A percentile compares a stretch with the other conserved stretches of the same genome.
These are phyloP conservation scores for Neomorphus geoffroyi DNA, from an alignment of 2,797 vertebrate genomes.

Conservation along the genomic window DNA sequence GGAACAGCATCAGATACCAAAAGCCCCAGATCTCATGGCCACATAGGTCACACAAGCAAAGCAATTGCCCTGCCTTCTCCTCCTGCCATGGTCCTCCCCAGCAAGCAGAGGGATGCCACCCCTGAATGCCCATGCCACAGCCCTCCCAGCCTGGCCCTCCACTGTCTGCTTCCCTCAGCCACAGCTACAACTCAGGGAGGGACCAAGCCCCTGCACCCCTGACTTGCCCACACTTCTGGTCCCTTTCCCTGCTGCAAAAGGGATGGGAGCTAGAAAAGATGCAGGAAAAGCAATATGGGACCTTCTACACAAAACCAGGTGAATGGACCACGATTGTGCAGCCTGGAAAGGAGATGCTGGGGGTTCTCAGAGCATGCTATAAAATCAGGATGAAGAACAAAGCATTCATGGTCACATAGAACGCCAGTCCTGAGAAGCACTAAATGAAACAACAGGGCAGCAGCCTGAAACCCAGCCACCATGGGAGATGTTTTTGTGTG, in stretches of 20 bases:
- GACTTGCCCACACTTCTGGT: neutral
- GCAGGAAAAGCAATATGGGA: neutral
- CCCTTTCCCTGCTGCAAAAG: neutral
- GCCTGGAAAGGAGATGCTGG: neutral
- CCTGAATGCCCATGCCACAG: rapidly evolving
- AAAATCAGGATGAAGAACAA: neutral
- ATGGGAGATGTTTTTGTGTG: rapidly evolving
- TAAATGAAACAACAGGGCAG: neutral
- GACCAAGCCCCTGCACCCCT: rapidly evolving
- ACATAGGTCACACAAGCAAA: neutral
- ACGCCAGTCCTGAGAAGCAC: neutral
- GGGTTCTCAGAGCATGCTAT: neutral
- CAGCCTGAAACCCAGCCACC: neutral
- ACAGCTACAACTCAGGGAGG: neutral
- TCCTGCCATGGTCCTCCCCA: rapidly evolving
- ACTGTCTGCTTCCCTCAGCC: neutral
- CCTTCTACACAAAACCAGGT: neutral
- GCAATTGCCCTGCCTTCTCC: neutral
- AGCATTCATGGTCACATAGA: neutral
- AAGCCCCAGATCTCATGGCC: neutral
- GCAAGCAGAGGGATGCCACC: neutral
- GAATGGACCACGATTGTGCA: neutral
- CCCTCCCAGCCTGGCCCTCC: neutral
- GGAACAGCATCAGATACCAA: neutral
- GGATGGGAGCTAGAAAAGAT: neutral